Evolutionary conservation across 2,888 invertebrate species (phyloP), one percentile per base, ranked within the genome.

Genomic region (Chloroclysta siterata): DNA sequence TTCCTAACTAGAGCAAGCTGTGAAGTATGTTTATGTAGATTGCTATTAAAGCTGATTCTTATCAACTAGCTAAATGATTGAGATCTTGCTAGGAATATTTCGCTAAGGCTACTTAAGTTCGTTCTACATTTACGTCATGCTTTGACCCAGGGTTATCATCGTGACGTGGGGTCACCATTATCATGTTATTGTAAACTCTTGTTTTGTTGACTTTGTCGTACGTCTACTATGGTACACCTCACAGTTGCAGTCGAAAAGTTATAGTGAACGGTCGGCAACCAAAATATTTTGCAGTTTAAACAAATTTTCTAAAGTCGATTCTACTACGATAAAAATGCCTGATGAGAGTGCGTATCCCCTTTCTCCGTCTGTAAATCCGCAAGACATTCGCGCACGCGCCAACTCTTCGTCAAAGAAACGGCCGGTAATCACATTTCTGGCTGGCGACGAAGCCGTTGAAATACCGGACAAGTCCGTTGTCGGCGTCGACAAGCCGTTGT

Each of bases 301-400:
- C 11, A 11, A 39, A 8, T 36, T 3, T 36, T 29, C 29, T 29
- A 36, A 36, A 36, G 36, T 10, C 36, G 10, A 2, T 36, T n/a
- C n/a, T n/a, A n/a, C n/a, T n/a, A n/a, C n/a, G 42, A 22, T 60
- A 13, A 83, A 78, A 78, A 95, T 95, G 95, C 94, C 94, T 48
- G 94, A 95, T 73, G 94, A 94, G 79, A 89, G 88, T 74, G 86
- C 92, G 46, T 94, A 94, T 80, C 95, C 95, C 28, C 81, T 94
- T 64, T 82, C 89, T 56, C 93, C 93, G 29, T 76, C 88, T 29
- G 78, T 94, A 57, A 92, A 89, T 52, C 90, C 94, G 46, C 86
- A 93, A 83, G 90, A 93, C 44, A 89, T 94, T 73, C 92, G 94
- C 75, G 94, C 94, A 74, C 93, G 94, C 76, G 93, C 94, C 5